Percentiles rank a stretch among this genome's conserved stretches.
Conservation (phyloP, 1,140 invertebrate genomes). For the Geopemphigus sp. region DNA sequence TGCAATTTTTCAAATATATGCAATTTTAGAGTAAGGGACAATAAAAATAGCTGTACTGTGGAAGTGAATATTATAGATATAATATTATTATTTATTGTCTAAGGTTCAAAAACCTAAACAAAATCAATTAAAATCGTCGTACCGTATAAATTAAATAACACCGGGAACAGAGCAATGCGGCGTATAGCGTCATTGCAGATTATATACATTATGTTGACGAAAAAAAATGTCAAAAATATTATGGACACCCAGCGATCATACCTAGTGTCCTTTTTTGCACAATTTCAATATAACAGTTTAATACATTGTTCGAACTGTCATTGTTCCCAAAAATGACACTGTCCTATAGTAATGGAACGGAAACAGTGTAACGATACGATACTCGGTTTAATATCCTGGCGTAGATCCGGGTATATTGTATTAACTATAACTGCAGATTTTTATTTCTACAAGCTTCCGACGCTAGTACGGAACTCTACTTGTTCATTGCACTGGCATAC, state of each 20-base stretch:
- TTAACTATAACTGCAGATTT: not conserved
- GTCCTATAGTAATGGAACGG: not conserved
- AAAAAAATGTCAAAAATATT: not conserved
- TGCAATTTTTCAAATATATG: not conserved
- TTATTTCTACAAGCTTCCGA: not conserved
- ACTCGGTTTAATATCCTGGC: not conserved
- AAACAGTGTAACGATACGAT: not conserved
- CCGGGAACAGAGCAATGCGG: too few relatives aligned
- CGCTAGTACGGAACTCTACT: not conserved
- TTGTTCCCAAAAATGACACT: slow-evolving; percentile 2
- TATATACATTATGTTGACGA: not conserved
- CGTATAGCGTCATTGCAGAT: too few relatives aligned
- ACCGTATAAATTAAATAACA: slow-evolving; percentile 17
- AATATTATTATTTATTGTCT: not conserved
- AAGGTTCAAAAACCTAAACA: not conserved
- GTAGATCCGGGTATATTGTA: slow-evolving; percentile 33
- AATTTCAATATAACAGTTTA: slow-evolving; percentile 24
- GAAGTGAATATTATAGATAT: too few relatives aligned
- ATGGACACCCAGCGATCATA: not conserved
- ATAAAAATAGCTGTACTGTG: not conserved
- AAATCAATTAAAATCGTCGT: not conserved
- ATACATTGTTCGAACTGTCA: slow-evolving; percentile 7
- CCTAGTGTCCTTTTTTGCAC: not conserved
- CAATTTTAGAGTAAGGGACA: not conserved
- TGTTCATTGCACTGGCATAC: not conserved